Evolutionary conservation across 1,140 invertebrate genomes (phyloP), one percentile per base, ranked within the genome.

Genomic region (Pseudomyrmex sp.): DNA sequence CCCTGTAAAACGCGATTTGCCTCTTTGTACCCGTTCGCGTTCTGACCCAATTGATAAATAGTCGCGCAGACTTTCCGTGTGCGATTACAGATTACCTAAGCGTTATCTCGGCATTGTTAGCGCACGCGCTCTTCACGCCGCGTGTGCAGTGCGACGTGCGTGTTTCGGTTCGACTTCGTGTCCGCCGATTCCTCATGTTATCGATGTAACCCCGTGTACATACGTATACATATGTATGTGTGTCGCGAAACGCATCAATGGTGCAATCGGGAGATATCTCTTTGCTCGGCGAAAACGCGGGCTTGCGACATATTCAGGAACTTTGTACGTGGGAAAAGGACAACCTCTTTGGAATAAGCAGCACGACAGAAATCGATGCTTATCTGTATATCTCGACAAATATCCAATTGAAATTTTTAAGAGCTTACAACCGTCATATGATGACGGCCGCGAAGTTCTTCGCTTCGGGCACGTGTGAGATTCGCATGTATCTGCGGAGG

Each of bases 21-120:
- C 63, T 69, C 15, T 79, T 48, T 7, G 54, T 35, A 35, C 35
- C 35, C 35, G 35, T 35, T 35, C 35, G 35, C 35, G 35, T 35
- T 50, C n/a, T 59, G 66, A 72, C 76, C 76, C 12, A 70, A 72
- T 80, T 72, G 76, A 80, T 80, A 80, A 80, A 80, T 2, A 1
- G 35, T 35, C 35, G 44, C 20, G 1, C 15, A 15, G 44, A 20
- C 9, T 70, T 54, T 72, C 62, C 13, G 35, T 23, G 5, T 13
- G 8, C 18, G 52, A 26, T 44, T 35, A 56, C 46, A 44, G 8
- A 72, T 80, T 80, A 58, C n/a, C 20, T 72, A 44, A 61, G 15
- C 20, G 26, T 59, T 59, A 56, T 58, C 12, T 72, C 15, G 26
- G 7, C 15, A 56, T 35, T 70, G 68, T 65, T 12, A 12, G 13